Evolutionary conservation across 2,888 invertebrate species (phyloP).

Genomic region (Xanthorhoe spadicearia): DNA sequence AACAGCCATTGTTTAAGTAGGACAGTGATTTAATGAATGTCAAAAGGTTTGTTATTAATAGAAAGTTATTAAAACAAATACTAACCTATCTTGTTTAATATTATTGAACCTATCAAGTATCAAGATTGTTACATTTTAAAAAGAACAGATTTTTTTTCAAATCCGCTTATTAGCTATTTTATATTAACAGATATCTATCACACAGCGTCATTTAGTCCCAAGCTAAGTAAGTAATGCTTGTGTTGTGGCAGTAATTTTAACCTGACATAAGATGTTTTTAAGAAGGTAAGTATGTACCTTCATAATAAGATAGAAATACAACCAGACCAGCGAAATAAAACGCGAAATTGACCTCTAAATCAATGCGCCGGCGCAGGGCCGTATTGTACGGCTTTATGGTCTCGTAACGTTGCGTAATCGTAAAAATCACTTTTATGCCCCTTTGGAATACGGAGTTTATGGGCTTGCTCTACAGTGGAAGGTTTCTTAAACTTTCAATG

Average conservation of each 20-base stretch:
- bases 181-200: too few relatives aligned
- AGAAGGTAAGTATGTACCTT: too few relatives aligned
- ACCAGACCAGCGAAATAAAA: too few relatives aligned
- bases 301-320: too few relatives aligned
- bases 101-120: too few relatives aligned
- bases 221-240: too few relatives aligned
- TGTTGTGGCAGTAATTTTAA: too few relatives aligned
- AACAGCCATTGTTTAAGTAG: slow-evolving; percentile 19
- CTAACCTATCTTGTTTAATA: not conserved
- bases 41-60: slow-evolving; percentile 11
- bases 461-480: slow-evolving; percentile 15
- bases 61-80: not conserved
- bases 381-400: slow-evolving; percentile 24
- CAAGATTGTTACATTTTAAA: too few relatives aligned
- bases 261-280: too few relatives aligned
- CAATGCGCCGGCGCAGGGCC: not conserved
- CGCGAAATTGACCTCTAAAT: not conserved
- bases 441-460: slow-evolving; percentile 27
- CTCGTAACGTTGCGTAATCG: slow-evolving; percentile 49
- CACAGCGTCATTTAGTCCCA: too few relatives aligned
- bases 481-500: slow-evolving; percentile 13
- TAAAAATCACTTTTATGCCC: slow-evolving; percentile 45
- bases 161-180: too few relatives aligned
- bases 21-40: slow-evolving; percentile 20
- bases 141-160: too few relatives aligned